phyloP scores from a whole-genome alignment of 2,113 vertebrate genomes.

The Ictalurus furcatus region DNA sequence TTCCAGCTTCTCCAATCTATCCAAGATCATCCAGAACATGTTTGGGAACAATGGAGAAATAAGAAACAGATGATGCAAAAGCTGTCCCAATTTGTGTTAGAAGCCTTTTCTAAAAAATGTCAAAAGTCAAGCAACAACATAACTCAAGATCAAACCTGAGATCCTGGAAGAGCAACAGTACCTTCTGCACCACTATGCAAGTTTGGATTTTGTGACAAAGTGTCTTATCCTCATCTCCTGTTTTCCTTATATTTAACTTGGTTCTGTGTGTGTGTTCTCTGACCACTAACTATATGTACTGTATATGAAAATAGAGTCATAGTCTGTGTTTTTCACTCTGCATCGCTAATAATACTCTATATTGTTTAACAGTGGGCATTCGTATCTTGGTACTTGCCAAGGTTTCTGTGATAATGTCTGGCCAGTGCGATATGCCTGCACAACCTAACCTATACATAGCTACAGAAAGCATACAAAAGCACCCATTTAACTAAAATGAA shows the following conservation, averaged over 20 bases:
- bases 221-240: background rate
- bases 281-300: background rate
- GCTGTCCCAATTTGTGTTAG: background rate
- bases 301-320: no score
- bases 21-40: background rate
- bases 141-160: background rate
- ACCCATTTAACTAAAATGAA: background rate
- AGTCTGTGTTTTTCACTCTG: no score
- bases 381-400: background rate
- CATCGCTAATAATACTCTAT: background rate
- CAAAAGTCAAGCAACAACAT: background rate
- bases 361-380: background rate
- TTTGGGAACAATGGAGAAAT: background rate
- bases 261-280: background rate
- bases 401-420: background rate
- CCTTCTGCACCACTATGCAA: background rate
- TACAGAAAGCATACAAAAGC: background rate
- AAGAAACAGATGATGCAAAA: constrained; percentile 5
- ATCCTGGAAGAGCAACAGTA: background rate
- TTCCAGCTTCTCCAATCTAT: constrained; percentile 68
- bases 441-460: background rate
- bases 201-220: background rate
- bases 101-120: background rate
- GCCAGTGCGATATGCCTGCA: background rate
- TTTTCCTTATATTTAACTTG: no score